phyloP scores from a whole-genome alignment of 2,113 vertebrate genomes.

The Zapus hudsonius region DNA sequence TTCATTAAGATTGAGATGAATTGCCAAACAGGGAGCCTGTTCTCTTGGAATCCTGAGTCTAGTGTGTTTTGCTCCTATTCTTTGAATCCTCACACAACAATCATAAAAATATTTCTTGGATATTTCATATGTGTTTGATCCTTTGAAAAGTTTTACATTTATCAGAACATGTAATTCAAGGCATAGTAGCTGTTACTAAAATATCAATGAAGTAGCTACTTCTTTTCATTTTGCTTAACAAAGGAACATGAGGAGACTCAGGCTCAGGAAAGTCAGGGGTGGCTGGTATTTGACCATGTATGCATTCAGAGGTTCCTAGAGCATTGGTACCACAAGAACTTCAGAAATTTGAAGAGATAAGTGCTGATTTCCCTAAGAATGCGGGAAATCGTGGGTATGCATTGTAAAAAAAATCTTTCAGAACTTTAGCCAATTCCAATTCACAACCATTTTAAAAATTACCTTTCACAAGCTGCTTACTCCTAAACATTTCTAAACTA shows the following conservation, averaged over 20 bases:
- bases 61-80: background rate
- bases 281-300: background rate
- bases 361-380: background rate
- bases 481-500: background rate
- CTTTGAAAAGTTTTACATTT: background rate
- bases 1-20: background rate
- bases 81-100: background rate
- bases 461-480: background rate
- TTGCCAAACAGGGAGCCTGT: background rate
- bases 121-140: background rate
- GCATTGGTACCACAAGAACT: background rate
- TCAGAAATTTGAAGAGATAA: background rate
- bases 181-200: background rate
- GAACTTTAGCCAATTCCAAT: background rate
- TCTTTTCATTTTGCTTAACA: slow-evolving; percentile 24
- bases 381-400: background rate
- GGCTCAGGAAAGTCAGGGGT: background rate
- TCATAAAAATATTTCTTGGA: background rate
- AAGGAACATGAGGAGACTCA: background rate
- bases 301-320: background rate
- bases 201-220: background rate
- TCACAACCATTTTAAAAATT: background rate
- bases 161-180: background rate
- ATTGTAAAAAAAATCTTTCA: slow-evolving; percentile 1
- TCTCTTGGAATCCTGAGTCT: background rate